These are phyloP conservation scores for Macrotis lagotis DNA, from an alignment of 2,113 vertebrate genomes.

Conservation along the genomic window DNA sequence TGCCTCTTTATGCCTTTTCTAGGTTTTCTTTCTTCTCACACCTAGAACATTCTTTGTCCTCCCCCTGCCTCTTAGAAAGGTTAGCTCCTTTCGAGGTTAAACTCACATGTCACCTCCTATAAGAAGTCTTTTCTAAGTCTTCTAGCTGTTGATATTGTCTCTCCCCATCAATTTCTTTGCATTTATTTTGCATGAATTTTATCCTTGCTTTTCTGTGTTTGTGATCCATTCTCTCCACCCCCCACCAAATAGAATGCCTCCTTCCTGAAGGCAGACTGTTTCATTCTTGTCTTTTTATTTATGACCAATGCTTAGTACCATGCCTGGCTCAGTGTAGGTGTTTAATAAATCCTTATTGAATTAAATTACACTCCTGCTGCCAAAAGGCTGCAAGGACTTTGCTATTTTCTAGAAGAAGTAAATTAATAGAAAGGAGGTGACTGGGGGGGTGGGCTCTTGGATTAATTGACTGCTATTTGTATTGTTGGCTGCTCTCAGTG, in stretches of 20 bases:
- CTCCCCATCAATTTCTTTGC: not conserved
- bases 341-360: not conserved
- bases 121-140: not conserved
- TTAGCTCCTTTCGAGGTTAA: not conserved
- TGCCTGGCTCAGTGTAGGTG: not conserved
- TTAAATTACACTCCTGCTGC: not conserved
- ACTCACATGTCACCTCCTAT: not conserved
- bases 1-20: not conserved
- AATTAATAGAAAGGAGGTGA: not conserved
- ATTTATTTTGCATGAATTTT: not conserved
- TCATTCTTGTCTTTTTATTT: not conserved
- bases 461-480: not conserved
- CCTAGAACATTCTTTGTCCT: too few species aligned
- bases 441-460: not conserved
- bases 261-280: not conserved
- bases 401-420: not conserved
- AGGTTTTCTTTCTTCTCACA: not conserved
- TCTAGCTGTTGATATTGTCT: not conserved
- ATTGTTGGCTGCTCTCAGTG: not conserved
- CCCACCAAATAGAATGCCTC: not conserved
- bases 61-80: not conserved
- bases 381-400: not conserved
- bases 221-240: accelerated
- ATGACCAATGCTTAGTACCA: not conserved
- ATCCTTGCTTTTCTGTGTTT: not conserved